phyloP scores from a whole-genome alignment of 1,140 invertebrate species.

The Zaprionus ornatus region DNA sequence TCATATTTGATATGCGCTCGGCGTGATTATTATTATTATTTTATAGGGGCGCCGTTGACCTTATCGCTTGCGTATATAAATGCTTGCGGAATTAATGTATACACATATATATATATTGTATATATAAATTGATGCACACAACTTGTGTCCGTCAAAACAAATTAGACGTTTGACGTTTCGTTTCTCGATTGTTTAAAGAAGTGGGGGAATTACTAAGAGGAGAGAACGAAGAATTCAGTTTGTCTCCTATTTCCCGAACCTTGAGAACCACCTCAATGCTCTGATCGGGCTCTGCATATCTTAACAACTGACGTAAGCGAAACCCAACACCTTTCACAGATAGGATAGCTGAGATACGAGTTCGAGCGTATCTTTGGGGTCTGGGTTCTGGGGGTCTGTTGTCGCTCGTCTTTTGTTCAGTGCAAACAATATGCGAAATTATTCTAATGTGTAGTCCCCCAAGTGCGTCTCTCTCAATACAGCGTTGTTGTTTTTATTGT shows the following conservation, averaged over 20 bases:
- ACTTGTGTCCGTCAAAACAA: conserved; percentile 30
- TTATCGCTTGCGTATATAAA: conserved; percentile 22
- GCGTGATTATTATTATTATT: conserved; percentile 4
- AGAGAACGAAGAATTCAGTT: background rate
- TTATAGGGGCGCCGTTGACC: conserved; percentile 32
- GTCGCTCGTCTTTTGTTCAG: conserved; percentile 41
- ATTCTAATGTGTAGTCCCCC: conserved; percentile 62
- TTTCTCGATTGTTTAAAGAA: conserved; percentile 5
- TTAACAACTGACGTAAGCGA: conserved; percentile 42
- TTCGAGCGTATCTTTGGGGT: conserved; percentile 21
- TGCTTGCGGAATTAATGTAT: background rate
- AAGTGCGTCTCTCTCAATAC: conserved; percentile 11
- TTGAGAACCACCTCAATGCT: background rate
- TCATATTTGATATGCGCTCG: conserved; percentile 21
- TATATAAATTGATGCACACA: conserved; percentile 14
- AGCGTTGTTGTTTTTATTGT: conserved; percentile 18
- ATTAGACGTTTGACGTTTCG: conserved; percentile 22
- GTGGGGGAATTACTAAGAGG: background rate
- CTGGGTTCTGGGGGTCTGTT: conserved; percentile 44
- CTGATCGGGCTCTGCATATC: conserved; percentile 10
- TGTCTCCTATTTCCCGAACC: conserved; percentile 7
- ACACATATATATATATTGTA: background rate
- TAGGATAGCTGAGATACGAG: conserved; percentile 33
- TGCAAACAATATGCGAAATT: conserved; percentile 74
- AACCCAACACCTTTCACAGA: conserved; percentile 47